phyloP scores from a whole-genome alignment of 1,140 invertebrate genomes.

The Lethrus apterus region DNA sequence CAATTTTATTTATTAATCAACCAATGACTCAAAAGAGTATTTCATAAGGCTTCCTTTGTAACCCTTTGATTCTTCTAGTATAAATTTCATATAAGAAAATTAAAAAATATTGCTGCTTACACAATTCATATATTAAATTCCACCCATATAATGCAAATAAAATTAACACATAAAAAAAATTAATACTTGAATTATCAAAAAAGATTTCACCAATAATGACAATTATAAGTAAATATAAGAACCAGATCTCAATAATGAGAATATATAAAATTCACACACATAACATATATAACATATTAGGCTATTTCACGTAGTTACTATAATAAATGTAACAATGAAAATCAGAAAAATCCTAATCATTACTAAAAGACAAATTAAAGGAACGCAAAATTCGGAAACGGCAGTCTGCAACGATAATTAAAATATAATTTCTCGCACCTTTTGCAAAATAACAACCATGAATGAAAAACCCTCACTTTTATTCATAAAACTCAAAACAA shows the following conservation, averaged over 20 bases:
- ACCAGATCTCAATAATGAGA: conserved; percentile 3
- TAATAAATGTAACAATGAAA: conserved; percentile 11
- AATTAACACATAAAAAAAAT: no score
- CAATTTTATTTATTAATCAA: no score
- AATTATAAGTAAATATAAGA: background rate
- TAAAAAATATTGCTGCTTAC: no score
- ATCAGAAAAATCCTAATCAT: conserved; percentile 5
- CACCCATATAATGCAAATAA: no score
- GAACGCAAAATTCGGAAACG: conserved; percentile 7
- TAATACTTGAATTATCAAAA: no score
- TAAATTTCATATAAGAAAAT: no score
- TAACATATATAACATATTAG: conserved; percentile 4
- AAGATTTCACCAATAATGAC: no score
- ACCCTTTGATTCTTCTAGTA: no score
- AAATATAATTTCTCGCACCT: conserved; percentile 2
- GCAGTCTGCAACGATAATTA: conserved; percentile 2
- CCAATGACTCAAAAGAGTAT: no score
- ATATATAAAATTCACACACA: background rate
- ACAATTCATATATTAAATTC: no score
- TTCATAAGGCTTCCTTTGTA: no score
- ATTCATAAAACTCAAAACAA: conserved; percentile 12
- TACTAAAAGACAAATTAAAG: conserved; percentile 10
- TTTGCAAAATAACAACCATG: conserved; percentile 11
- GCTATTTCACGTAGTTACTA: conserved; percentile 2
- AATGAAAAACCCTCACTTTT: conserved; percentile 5